Evolutionary conservation across 2,888 invertebrate genomes (phyloP), one percentile per base, ranked within the genome.

Genomic region (Diabrotica balteata): DNA sequence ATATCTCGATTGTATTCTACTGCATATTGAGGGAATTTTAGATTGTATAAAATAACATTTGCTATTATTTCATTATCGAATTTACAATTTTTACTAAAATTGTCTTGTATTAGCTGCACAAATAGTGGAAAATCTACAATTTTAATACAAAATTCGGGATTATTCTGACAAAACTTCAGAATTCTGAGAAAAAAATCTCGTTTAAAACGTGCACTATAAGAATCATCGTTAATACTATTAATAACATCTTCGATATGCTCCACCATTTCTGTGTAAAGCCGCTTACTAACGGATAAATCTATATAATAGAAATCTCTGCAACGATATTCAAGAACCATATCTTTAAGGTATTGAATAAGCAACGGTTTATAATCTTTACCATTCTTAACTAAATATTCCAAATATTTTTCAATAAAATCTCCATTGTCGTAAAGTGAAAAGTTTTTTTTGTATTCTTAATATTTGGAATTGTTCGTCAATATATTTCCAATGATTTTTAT

Each of bases 401-500:
- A 55, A 66, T 76, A 68, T 51, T 58, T 69, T 52, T 57, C 32
- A 10, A 66, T 47, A 32, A 68, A 59, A 43, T 44, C 9, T 10
- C 44, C 22, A 54, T 32, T 43, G 22, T 10, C n/a, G 52, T 59
- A 66, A 17, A 68, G 67, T 1, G 22, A 32, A 8, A 58, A 51
- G n/a, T 11, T 71, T 60, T 8, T 67, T 70, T 54, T 64, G 70
- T 4, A 68, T 44, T 44, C 70, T 67, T 11, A 66, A 57, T 9
- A 73, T 60, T 52, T 72, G 68, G 8, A 75, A 54, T 50, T 71
- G 64, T 63, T 75, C 72, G 47, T 71, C 72, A 22, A 76, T 67
- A 53, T 70, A 69, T 43, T 74, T 71, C 75, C 76, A 76, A 46
- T 74, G 73, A 8, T 61, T 71, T 59, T 72, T 72, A n/a, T 68